A percentile compares a stretch with the other conserved stretches of the same genome.
Evolutionary conservation across 2,888 invertebrate genomes (phyloP).

Genomic region (Cephus sareptanus): DNA sequence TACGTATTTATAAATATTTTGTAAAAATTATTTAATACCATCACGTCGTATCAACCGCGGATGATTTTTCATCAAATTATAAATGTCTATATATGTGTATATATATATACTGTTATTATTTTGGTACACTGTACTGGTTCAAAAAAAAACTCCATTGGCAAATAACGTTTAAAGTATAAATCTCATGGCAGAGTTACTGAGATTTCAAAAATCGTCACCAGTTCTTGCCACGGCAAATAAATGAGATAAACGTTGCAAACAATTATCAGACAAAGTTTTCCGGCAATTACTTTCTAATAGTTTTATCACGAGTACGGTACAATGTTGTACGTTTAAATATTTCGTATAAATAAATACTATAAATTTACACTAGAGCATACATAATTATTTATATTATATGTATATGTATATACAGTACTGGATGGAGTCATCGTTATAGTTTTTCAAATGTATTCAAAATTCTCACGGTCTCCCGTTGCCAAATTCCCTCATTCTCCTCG

Average conservation of each 20-base stretch:
- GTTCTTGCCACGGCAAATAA: not conserved
- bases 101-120: not conserved
- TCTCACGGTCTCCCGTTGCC: not conserved
- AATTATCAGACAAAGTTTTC: not conserved
- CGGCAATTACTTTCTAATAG: not conserved
- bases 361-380: slow-evolving; percentile 44
- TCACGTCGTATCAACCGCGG: too few relatives aligned
- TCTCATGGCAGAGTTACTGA: not conserved
- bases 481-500: not conserved
- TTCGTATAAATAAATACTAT: slow-evolving; percentile 39
- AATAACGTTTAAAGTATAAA: not conserved
- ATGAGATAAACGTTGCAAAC: not conserved
- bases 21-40: too few relatives aligned
- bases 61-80: too few relatives aligned
- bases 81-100: too few relatives aligned
- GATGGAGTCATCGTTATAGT: slow-evolving; percentile 43
- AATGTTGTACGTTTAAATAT: not conserved
- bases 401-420: slow-evolving; percentile 41
- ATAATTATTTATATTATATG: slow-evolving; percentile 27
- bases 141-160: not conserved
- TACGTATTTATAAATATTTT: too few relatives aligned
- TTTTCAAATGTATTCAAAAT: not conserved
- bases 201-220: not conserved
- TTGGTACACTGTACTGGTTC: not conserved
- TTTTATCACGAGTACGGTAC: not conserved